Evolutionary conservation across 1,140 invertebrate species (phyloP).

Genomic region (Pseudomyrmex cubaensis): DNA sequence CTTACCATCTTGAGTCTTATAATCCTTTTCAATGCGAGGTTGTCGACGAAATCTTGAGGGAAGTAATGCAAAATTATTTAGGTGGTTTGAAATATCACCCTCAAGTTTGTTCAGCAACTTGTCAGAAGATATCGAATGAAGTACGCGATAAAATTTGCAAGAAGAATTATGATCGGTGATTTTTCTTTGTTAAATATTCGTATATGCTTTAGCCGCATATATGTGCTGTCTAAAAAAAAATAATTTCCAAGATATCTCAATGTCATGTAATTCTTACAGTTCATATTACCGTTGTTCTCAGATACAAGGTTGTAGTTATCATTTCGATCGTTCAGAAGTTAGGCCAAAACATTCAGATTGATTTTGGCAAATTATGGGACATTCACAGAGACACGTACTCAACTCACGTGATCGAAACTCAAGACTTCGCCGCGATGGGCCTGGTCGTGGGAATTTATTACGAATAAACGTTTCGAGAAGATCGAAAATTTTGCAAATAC

Average conservation of each 20-base stretch:
- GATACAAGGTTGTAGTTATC: conserved; percentile 86
- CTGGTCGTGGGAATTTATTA: conserved; percentile 87
- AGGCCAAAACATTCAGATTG: conserved; percentile 85
- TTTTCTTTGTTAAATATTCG: too few relatives aligned
- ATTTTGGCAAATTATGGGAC: conserved; percentile 87
- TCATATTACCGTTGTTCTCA: conserved; percentile 76
- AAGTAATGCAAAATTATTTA: conserved; percentile 66
- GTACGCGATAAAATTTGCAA: conserved; percentile 69
- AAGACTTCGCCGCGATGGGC: conserved; percentile 85
- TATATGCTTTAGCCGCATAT: too few relatives aligned
- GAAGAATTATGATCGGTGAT: conserved; percentile 74
- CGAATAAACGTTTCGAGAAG: conserved; percentile 80
- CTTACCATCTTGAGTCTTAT: conserved; percentile 71
- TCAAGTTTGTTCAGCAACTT: conserved; percentile 59
- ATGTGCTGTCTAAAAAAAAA: too few relatives aligned
- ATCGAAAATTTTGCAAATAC: background rate
- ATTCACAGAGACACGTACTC: conserved; percentile 86
- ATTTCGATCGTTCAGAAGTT: conserved; percentile 87
- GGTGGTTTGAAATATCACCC: conserved; percentile 68
- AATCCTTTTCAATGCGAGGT: conserved; percentile 68
- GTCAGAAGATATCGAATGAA: conserved; percentile 68
- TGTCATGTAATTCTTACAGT: background rate
- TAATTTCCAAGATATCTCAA: background rate
- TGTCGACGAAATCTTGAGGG: conserved; percentile 72
- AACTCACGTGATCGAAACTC: conserved; percentile 85